Evolutionary conservation across 2,797 vertebrate species (phyloP).

Genomic region (Sebastes steindachneri): DNA sequence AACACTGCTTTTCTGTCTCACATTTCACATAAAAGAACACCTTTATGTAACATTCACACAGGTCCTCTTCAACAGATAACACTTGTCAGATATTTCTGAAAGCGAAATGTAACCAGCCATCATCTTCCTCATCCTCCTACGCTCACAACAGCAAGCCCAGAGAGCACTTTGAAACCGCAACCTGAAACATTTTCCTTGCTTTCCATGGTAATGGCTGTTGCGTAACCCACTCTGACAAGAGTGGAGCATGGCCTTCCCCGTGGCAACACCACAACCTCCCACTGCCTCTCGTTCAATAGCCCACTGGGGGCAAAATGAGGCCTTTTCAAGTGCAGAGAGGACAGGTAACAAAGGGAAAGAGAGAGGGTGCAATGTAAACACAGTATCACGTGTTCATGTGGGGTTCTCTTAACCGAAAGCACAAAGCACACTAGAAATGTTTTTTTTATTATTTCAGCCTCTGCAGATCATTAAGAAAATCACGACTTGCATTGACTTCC

Average conservation of each 20-base stretch:
- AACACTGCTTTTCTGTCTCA: background rate
- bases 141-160: constrained; percentile 38
- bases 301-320: constrained; percentile 45
- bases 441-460: too few species aligned
- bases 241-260: constrained; percentile 68
- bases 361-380: constrained; percentile 54
- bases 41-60: constrained; percentile 51
- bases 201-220: constrained; percentile 77
- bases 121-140: constrained; percentile 66
- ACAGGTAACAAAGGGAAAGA: constrained; percentile 19
- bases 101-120: constrained; percentile 47
- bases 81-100: constrained; percentile 52
- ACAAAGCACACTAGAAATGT: background rate
- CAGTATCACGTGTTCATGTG: constrained; percentile 27
- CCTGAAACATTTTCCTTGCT: constrained; percentile 56
- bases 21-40: constrained; percentile 18
- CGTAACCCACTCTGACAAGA: constrained; percentile 77
- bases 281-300: constrained; percentile 70
- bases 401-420: background rate
- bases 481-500: background rate
- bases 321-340: constrained; percentile 52
- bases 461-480: background rate
- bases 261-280: constrained; percentile 75
- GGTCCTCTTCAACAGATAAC: constrained; percentile 29
- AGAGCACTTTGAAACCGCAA: constrained; percentile 66